A percentile compares a stretch with the other conserved stretches of the same genome.
Conservation (phyloP, 1,140 invertebrate genomes). For the Akabosia matsudoensis region DNA sequence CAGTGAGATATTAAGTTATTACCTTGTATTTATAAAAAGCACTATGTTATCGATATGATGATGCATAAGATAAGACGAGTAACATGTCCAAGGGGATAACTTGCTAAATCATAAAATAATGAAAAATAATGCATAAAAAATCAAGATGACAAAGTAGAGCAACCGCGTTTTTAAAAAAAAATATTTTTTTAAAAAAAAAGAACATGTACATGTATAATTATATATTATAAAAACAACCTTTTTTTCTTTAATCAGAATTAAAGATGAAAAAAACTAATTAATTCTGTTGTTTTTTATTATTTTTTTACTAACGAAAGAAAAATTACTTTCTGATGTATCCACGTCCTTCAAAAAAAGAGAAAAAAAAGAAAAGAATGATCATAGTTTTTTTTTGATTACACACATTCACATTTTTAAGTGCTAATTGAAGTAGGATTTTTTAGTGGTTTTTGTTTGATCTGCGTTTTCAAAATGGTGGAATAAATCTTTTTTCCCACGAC, state of each 20-base stretch:
- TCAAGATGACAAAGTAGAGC: not conserved
- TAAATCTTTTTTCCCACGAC: slow-evolving; percentile 11
- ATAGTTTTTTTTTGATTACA: not conserved
- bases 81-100: not conserved
- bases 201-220: not conserved
- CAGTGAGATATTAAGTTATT: too few species aligned
- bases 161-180: not conserved
- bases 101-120: not conserved
- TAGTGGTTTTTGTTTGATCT: not conserved
- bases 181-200: not conserved
- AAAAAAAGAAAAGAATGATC: too few species aligned
- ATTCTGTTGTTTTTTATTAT: not conserved
- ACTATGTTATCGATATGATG: too few species aligned
- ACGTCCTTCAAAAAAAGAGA: too few species aligned
- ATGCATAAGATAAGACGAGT: not conserved
- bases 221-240: not conserved
- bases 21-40: too few species aligned
- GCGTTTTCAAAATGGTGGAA: not conserved
- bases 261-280: slow-evolving; percentile 11
- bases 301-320: not conserved
- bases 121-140: not conserved
- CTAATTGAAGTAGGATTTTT: not conserved
- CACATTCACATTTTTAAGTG: not conserved
- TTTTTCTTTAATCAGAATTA: not conserved
- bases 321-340: too few species aligned